These are phyloP conservation scores for Ophthalmolycus amberensis DNA, from an alignment of 2,113 vertebrate genomes.

Conservation along the genomic window DNA sequence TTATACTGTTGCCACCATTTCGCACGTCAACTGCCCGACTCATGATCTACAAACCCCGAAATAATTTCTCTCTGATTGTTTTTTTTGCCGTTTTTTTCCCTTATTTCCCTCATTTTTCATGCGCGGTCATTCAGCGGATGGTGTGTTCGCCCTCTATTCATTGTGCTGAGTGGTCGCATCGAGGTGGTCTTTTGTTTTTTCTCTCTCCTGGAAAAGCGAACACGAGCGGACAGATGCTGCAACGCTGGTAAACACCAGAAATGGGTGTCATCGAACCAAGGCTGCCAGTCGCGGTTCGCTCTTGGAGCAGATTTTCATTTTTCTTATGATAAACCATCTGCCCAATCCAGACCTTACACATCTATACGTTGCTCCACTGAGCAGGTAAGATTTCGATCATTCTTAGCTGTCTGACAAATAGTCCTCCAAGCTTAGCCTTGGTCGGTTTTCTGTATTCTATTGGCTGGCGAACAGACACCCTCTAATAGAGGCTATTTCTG, in stretches of 20 bases:
- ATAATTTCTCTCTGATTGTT: background rate
- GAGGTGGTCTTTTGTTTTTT: slow-evolving; percentile 26
- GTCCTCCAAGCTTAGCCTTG: background rate
- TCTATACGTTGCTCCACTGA: slow-evolving; percentile 53
- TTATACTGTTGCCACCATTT: slow-evolving; percentile 69
- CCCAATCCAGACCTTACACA: background rate
- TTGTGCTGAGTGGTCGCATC: slow-evolving; percentile 45
- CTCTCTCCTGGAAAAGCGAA: slow-evolving; percentile 24
- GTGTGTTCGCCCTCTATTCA: background rate
- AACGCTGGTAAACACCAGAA: slow-evolving; percentile 65
- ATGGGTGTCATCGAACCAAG: slow-evolving; percentile 64
- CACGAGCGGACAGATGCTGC: slow-evolving; percentile 58
- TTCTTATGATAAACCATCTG: slow-evolving; percentile 46
- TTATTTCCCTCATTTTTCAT: background rate
- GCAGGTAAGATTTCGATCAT: slow-evolving; percentile 60
- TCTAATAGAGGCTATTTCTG: slow-evolving; percentile 54
- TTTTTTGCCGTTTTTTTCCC: background rate
- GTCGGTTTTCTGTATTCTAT: background rate
- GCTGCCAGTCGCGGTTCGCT: slow-evolving; percentile 26
- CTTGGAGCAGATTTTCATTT: slow-evolving; percentile 37
- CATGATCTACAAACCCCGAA: slow-evolving; percentile 19
- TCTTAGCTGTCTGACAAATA: background rate
- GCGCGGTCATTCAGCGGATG: background rate
- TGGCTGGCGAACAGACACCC: slow-evolving; percentile 37
- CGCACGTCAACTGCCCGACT: slow-evolving; percentile 35